Conservation (phyloP, 2,113 vertebrate genomes). For the Verasper variegatus region DNA sequence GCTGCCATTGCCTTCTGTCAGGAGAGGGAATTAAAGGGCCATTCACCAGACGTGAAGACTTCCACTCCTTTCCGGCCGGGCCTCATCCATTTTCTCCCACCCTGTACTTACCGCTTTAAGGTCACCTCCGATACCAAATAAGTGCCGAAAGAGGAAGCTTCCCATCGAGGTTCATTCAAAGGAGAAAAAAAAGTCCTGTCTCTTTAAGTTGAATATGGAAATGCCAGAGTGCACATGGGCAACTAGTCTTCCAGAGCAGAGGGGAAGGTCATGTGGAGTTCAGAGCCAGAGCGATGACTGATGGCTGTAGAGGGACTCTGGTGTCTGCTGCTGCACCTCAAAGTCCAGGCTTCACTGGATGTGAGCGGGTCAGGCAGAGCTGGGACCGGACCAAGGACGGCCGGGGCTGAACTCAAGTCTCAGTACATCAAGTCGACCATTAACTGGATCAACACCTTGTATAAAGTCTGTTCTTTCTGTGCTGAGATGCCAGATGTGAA, state of each 20-base stretch:
- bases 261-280: constrained; percentile 92
- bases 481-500: constrained; percentile 13
- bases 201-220: constrained; percentile 77
- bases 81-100: constrained; percentile 4
- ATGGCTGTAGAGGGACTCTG: constrained; percentile 83
- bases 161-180: constrained; percentile 12
- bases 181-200: constrained; percentile 44
- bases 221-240: constrained; percentile 80
- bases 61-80: constrained; percentile 48
- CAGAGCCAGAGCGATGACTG: constrained; percentile 86
- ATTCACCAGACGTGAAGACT: constrained; percentile 65
- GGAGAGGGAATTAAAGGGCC: constrained; percentile 76
- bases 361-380: constrained; percentile 63
- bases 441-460: constrained; percentile 30
- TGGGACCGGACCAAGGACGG: constrained; percentile 48
- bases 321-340: constrained; percentile 81
- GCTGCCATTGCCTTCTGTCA: constrained; percentile 80
- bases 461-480: constrained; percentile 12
- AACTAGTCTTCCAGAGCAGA: constrained; percentile 75
- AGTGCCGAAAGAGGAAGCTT: constrained; percentile 26
- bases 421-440: neutral
- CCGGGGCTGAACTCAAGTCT: constrained; percentile 26
- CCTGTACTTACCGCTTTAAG: constrained; percentile 25
- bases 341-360: constrained; percentile 75
- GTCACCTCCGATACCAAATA: constrained; percentile 21